Base-by-base conservation (phyloP, 2,113 vertebrate species). In the Neomonachus schauinslandi region DNA sequence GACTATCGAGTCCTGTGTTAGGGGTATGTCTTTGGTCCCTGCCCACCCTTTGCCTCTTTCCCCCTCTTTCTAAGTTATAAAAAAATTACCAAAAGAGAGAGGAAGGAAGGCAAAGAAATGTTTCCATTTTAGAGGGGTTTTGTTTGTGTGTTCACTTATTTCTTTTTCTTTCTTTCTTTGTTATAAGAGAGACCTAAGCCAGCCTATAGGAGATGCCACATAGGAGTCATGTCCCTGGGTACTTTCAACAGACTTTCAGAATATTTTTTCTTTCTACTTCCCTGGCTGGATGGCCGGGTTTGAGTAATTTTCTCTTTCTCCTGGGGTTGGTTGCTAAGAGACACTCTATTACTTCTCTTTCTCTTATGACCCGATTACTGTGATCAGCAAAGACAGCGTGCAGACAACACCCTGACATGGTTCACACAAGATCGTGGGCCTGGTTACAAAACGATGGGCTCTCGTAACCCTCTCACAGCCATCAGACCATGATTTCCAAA, bases 291-390 rank as follows among this genome's bases (percentile, higher is more conserved):
- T 98, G 98, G 98, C 98, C 88, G 65, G 89, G 97, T 98, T 98
- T 98, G 98, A 99, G 97, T 98, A 99, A 98, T 98, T 98, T 98
- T 98, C 98, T 98, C 98, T 98, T 98, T 98, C 98, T 99, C 99
- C 98, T 98, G 98, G 98, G 98, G 98, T 93, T 98, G 98, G 99
- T 99, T 99, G 99, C 99, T 99, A 99, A 99, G 98, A 99, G 98
- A 99, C 98, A 42, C 16, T 57, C 97, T 98, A 98, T 98, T 98
- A 98, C 98, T 99, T 98, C 98, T 98, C 98, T 97, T 98, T 99
- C 98, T 99, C 98, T 98, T 98, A 98, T 98, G 98, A 99, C 99
- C 98, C 89, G 98, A 98, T 98, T 98, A 98, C 98, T 97, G 98
- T 98, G 98, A 98, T 98, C 98, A 98, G 98, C 98, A 98, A 98